phyloP scores from a whole-genome alignment of 2,888 invertebrate genomes.

The Orgyia antiqua region DNA sequence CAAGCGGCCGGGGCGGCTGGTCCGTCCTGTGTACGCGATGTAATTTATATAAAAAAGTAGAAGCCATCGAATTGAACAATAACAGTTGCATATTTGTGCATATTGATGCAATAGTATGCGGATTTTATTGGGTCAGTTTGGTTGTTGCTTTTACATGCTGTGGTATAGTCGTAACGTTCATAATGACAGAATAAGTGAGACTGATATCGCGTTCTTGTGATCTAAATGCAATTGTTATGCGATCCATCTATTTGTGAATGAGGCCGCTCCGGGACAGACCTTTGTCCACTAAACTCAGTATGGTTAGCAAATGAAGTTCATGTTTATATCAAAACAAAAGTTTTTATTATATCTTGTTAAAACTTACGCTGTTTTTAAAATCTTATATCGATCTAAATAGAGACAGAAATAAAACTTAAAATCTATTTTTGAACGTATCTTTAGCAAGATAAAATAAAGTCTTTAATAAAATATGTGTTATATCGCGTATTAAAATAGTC shows the following conservation, averaged over 20 bases:
- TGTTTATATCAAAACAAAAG: too few relatives aligned
- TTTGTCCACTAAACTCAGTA: too few relatives aligned
- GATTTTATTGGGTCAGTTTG: constrained; percentile 34
- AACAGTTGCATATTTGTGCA: constrained; percentile 36
- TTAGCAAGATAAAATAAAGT: too few relatives aligned
- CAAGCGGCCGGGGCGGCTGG: constrained; percentile 54
- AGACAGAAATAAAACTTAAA: too few relatives aligned
- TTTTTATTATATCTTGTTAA: too few relatives aligned
- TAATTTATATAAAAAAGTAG: constrained; percentile 48
- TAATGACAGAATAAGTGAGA: constrained; percentile 77
- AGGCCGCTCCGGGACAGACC: constrained; percentile 22
- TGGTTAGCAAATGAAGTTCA: too few relatives aligned
- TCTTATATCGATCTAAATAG: too few relatives aligned
- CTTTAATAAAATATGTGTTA: too few relatives aligned
- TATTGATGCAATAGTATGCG: constrained; percentile 29
- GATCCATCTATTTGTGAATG: constrained; percentile 26
- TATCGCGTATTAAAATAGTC: too few relatives aligned
- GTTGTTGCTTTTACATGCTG: constrained; percentile 50
- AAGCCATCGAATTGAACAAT: constrained; percentile 35
- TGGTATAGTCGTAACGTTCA: constrained; percentile 64
- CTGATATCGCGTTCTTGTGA: constrained; percentile 72
- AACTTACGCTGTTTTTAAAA: too few relatives aligned
- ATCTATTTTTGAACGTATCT: too few relatives aligned
- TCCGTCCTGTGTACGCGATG: constrained; percentile 39
- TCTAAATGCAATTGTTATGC: constrained; percentile 40